Percentiles rank a stretch among this genome's conserved stretches.
phyloP scores from a whole-genome alignment of 2,113 vertebrate species.

The Gila orcuttii region DNA sequence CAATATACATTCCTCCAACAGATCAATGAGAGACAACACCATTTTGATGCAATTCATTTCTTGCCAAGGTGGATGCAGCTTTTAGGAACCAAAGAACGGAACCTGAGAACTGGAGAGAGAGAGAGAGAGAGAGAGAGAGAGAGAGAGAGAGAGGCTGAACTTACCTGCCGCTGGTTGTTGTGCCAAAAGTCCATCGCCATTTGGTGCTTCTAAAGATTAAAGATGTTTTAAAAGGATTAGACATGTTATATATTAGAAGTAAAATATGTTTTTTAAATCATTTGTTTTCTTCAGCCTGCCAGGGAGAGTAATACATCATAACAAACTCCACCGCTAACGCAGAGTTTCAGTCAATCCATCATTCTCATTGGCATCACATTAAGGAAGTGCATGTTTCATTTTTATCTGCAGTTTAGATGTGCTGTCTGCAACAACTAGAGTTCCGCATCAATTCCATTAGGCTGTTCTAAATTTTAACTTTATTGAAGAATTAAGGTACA shows the following conservation, averaged over 20 bases:
- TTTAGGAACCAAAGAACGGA: neutral
- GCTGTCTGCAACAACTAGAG: constrained; percentile 2
- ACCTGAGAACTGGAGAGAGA: neutral
- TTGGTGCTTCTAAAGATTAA: constrained; percentile 77
- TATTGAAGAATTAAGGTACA: neutral
- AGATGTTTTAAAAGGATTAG: constrained; percentile 38
- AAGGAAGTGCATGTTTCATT: neutral
- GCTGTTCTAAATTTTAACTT: neutral
- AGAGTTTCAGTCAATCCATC: constrained; percentile 16
- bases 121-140: neutral
- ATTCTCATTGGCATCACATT: constrained; percentile 17
- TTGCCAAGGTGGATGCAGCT: neutral
- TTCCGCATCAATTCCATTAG: neutral
- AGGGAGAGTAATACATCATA: constrained; percentile 20
- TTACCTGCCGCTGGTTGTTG: constrained; percentile 77
- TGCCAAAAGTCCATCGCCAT: constrained; percentile 76
- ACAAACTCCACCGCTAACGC: neutral
- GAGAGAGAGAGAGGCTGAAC: constrained; percentile 13
- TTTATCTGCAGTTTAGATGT: constrained; percentile 15
- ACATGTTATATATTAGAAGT: constrained; percentile 30
- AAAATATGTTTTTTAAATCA: constrained; percentile 26
- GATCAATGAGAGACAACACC: constrained; percentile 6
- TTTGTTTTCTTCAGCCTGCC: constrained; percentile 25
- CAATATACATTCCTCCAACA: constrained; percentile 7
- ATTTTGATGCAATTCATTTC: constrained; percentile 31